A percentile compares a stretch with the other conserved stretches of the same genome.
Evolutionary conservation across 1,140 invertebrate species (phyloP).

Genomic region (Leptoteleia sp.): DNA sequence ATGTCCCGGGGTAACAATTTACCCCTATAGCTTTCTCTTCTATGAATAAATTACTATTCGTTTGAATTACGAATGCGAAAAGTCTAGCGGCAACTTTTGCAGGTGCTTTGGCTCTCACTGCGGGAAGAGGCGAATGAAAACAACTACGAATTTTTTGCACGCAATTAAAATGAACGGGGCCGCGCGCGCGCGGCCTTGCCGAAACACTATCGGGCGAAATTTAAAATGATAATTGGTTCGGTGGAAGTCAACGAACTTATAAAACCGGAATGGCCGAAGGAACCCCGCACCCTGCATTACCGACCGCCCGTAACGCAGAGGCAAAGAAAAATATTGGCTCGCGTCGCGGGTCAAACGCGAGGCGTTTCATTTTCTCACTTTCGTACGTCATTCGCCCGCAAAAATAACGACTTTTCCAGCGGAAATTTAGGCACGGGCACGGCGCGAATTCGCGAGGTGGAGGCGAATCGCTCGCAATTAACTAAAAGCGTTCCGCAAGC

Average conservation of each 20-base stretch:
- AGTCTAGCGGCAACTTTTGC: conserved; percentile 53
- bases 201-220: not conserved
- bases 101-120: conserved; percentile 58
- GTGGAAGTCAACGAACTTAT: too few species aligned
- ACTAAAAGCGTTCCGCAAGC: conserved; percentile 15
- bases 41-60: conserved; percentile 68
- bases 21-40: conserved; percentile 54
- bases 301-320: too few species aligned
- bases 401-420: not conserved
- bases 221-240: conserved; percentile 20
- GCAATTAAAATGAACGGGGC: conserved; percentile 28
- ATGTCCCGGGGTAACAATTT: conserved; percentile 58
- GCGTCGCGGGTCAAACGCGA: not conserved
- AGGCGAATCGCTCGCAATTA: conserved; percentile 9
- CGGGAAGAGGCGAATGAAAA: conserved; percentile 30
- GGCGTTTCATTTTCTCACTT: conserved; percentile 18
- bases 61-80: conserved; percentile 62
- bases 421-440: not conserved
- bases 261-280: too few species aligned
- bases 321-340: not conserved
- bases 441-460: conserved; percentile 6
- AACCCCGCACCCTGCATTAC: not conserved
- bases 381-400: not conserved
- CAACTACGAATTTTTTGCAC: conserved; percentile 12
- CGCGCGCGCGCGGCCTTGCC: not conserved